Evolutionary conservation across 2,888 invertebrate genomes (phyloP).

Genomic region (Chromoteleia sp.): DNA sequence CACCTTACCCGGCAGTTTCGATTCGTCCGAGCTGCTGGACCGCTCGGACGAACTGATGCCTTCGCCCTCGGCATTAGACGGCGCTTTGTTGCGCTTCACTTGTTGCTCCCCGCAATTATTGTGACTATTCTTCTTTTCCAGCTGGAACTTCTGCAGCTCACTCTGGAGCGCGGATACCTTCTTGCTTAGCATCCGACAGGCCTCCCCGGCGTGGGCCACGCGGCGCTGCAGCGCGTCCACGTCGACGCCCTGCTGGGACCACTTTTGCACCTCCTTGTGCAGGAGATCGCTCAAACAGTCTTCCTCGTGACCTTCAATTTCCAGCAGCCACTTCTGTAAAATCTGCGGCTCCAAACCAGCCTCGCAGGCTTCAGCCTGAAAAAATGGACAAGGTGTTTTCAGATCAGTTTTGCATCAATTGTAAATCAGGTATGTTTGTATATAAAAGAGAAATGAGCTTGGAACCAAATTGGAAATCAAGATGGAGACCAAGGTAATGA

Average conservation of each 20-base stretch:
- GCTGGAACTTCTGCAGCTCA: slow-evolving; percentile 79
- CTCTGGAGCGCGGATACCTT: slow-evolving; percentile 79
- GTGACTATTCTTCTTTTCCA: slow-evolving; percentile 79
- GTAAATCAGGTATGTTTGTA: too few species aligned
- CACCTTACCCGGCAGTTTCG: slow-evolving; percentile 74
- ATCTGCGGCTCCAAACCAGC: slow-evolving; percentile 82
- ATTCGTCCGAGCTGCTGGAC: slow-evolving; percentile 89
- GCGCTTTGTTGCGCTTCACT: slow-evolving; percentile 83
- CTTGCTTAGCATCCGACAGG: slow-evolving; percentile 80
- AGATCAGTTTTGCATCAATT: too few species aligned
- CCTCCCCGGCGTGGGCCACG: slow-evolving; percentile 88
- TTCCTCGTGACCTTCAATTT: slow-evolving; percentile 79
- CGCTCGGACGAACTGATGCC: slow-evolving; percentile 94
- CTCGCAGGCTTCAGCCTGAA: slow-evolving; percentile 83
- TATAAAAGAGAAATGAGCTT: too few species aligned
- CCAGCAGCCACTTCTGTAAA: slow-evolving; percentile 81
- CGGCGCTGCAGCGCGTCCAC: slow-evolving; percentile 90
- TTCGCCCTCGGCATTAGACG: slow-evolving; percentile 94
- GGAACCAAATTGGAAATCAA: too few species aligned
- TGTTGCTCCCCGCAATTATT: slow-evolving; percentile 75
- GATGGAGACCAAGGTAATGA: too few species aligned
- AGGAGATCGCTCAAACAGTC: slow-evolving; percentile 79
- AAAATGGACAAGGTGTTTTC: too few species aligned
- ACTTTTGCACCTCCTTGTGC: slow-evolving; percentile 89
- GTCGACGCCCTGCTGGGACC: slow-evolving; percentile 92